Evolutionary conservation across 2,888 invertebrate species (phyloP).

Genomic region (Pseudeuparius sepicola): DNA sequence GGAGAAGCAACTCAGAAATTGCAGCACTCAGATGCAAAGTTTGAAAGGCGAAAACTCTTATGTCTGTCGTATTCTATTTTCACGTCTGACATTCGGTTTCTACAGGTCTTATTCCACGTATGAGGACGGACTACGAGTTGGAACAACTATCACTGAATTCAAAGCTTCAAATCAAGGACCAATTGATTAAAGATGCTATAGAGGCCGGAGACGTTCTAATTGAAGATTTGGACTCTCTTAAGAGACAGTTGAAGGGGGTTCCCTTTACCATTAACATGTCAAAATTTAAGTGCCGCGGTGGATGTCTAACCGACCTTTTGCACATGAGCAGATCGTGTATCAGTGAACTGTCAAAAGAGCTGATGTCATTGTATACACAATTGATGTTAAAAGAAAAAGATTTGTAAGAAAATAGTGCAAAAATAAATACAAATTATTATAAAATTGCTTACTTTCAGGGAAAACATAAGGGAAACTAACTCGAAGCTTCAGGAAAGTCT

Average conservation of each 20-base stretch:
- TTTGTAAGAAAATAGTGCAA: constrained; percentile 24
- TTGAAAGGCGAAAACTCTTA: constrained; percentile 31
- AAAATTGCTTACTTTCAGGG: no score
- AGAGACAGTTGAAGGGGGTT: constrained; percentile 25
- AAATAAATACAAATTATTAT: constrained; percentile 4
- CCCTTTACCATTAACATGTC: constrained; percentile 18
- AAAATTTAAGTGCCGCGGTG: constrained; percentile 25
- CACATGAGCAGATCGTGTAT: constrained; percentile 28
- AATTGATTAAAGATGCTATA: constrained; percentile 27
- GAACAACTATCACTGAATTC: constrained; percentile 27
- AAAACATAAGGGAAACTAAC: constrained; percentile 24
- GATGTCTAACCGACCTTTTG: constrained; percentile 28
- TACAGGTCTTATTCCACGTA: constrained; percentile 26
- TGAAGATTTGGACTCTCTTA: constrained; percentile 29
- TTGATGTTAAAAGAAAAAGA: constrained; percentile 26
- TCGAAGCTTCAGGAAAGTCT: constrained; percentile 25
- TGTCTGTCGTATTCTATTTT: no score
- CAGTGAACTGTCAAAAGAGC: constrained; percentile 28
- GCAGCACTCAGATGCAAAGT: constrained; percentile 27
- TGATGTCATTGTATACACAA: constrained; percentile 23
- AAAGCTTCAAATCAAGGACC: constrained; percentile 25
- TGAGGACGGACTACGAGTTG: constrained; percentile 30
- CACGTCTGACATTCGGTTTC: no score
- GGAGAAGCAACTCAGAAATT: constrained; percentile 28
- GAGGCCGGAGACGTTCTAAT: constrained; percentile 30